Conservation (phyloP, 2,113 vertebrate genomes). For the Lepisosteus oculatus region DNA sequence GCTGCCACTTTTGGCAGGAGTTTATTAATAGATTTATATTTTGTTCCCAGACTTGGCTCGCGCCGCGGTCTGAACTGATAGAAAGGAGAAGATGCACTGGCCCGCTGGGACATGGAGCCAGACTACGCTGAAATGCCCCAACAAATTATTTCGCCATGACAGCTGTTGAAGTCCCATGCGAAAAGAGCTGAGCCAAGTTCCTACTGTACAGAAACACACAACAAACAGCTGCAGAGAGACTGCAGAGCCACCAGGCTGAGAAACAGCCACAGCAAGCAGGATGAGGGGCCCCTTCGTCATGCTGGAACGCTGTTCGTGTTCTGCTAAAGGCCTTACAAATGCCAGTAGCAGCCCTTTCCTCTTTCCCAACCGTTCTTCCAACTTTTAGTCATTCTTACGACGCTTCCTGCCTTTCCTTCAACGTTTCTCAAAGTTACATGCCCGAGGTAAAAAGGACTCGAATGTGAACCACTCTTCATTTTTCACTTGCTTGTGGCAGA, state of each 20-base stretch:
- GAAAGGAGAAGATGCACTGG: conserved; percentile 19
- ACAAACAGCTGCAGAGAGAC: conserved; percentile 16
- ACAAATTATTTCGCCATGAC: conserved; percentile 21
- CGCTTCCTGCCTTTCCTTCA: too few relatives aligned
- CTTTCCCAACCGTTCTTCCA: too few relatives aligned
- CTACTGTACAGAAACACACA: background rate
- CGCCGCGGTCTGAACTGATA: conserved; percentile 17
- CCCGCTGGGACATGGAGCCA: background rate
- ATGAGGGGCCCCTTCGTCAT: conserved; percentile 14
- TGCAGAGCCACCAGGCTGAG: conserved; percentile 19
- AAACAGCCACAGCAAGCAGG: conserved; percentile 22
- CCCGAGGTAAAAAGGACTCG: too few relatives aligned
- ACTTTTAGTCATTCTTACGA: too few relatives aligned
- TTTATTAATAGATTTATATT: conserved; percentile 52
- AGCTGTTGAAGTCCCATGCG: conserved; percentile 15
- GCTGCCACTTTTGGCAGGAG: conserved; percentile 38
- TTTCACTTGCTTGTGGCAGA: too few relatives aligned
- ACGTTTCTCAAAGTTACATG: too few relatives aligned
- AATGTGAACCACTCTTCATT: too few relatives aligned
- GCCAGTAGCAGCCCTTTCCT: too few relatives aligned
- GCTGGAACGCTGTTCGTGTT: background rate
- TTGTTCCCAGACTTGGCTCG: conserved; percentile 43
- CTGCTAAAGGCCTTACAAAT: background rate
- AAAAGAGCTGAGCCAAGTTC: conserved; percentile 7
- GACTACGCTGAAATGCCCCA: conserved; percentile 11